Evolutionary conservation across 2,797 vertebrate genomes (phyloP).

Genomic region (Otus scops): DNA sequence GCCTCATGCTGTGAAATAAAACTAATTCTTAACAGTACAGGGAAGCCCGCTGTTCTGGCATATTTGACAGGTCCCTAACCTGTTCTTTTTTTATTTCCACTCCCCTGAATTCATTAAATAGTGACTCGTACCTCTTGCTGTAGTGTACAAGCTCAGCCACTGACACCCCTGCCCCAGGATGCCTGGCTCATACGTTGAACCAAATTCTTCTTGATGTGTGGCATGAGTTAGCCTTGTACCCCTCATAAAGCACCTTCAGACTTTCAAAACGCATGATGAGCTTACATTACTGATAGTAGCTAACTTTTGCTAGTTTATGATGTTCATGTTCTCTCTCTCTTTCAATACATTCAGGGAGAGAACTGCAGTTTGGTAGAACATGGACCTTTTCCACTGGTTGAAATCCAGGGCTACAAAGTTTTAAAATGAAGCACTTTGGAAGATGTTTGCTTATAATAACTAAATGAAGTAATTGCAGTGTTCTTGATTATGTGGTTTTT

Average conservation of each 20-base stretch:
- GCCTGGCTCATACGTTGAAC: background rate
- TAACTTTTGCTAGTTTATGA: background rate
- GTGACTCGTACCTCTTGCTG: background rate
- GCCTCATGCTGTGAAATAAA: background rate
- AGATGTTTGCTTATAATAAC: background rate
- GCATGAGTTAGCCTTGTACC: background rate
- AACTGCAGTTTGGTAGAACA: background rate
- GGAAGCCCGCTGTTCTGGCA: background rate
- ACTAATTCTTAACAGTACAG: background rate
- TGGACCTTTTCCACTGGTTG: background rate
- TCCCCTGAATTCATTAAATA: background rate
- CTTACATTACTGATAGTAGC: background rate
- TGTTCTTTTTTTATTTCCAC: background rate
- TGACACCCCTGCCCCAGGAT: background rate
- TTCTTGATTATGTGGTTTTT: fast-evolving
- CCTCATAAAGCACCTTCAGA: background rate
- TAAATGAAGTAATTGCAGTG: fast-evolving
- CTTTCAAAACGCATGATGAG: fast-evolving
- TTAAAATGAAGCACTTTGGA: background rate
- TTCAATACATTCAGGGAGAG: fast-evolving
- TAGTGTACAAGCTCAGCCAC: background rate
- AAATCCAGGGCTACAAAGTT: background rate
- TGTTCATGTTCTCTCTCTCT: background rate
- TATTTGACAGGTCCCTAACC: background rate
- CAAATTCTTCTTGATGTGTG: background rate